Evolutionary conservation across 1,140 invertebrate species (phyloP).

Genomic region (Cydia fagiglandana): DNA sequence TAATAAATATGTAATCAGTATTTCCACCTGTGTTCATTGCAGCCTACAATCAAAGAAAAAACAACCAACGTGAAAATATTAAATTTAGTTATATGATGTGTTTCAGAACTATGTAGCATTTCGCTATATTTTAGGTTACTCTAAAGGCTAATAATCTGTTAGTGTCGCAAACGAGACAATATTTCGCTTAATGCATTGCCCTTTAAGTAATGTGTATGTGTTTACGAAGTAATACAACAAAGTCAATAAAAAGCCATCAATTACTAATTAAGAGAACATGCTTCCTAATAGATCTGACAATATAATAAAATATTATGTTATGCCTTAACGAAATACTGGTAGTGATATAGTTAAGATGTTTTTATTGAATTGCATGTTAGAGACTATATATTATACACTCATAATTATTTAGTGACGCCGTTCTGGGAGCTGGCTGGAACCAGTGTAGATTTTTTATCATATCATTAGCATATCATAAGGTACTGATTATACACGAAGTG

Average conservation of each 20-base stretch:
- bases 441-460: slow-evolving; percentile 76
- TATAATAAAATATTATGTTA: slow-evolving; percentile 67
- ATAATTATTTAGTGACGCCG: slow-evolving; percentile 47
- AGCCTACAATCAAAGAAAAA: no score
- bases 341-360: slow-evolving; percentile 69
- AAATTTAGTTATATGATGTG: no score
- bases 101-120: not conserved
- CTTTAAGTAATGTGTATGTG: slow-evolving; percentile 29
- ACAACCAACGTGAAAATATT: no score
- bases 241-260: slow-evolving; percentile 68
- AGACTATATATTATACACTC: slow-evolving; percentile 44
- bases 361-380: slow-evolving; percentile 69
- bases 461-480: slow-evolving; percentile 75
- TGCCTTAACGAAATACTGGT: slow-evolving; percentile 72
- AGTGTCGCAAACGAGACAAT: slow-evolving; percentile 12
- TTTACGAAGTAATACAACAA: slow-evolving; percentile 45
- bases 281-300: slow-evolving; percentile 78
- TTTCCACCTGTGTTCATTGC: no score
- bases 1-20: no score
- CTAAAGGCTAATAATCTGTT: not conserved
- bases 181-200: slow-evolving; percentile 11
- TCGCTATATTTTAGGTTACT: not conserved
- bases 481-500: slow-evolving; percentile 42
- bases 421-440: slow-evolving; percentile 58
- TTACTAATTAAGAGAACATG: slow-evolving; percentile 74